These are phyloP conservation scores for Lysandra coridon DNA, from an alignment of 2,888 invertebrate genomes.

Conservation along the genomic window DNA sequence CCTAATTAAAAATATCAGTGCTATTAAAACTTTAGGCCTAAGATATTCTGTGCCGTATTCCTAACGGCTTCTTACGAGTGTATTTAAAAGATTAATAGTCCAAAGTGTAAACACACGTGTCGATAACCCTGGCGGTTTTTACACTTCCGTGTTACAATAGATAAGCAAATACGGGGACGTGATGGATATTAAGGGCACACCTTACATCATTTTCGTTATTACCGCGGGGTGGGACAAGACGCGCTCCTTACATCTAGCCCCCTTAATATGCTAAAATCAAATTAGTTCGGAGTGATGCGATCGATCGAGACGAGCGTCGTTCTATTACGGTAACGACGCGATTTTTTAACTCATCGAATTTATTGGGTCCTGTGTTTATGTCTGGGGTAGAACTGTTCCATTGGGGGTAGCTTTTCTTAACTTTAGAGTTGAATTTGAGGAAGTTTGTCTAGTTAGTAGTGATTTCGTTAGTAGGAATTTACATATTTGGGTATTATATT, in stretches of 20 bases:
- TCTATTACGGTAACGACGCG: slow-evolving; percentile 54
- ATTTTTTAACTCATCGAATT: slow-evolving; percentile 55
- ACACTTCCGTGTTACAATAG: slow-evolving; percentile 79
- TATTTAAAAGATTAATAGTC: slow-evolving; percentile 59
- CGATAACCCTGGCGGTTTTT: slow-evolving; percentile 68
- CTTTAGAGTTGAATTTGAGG: background rate
- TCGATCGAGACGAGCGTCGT: slow-evolving; percentile 60
- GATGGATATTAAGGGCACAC: slow-evolving; percentile 81
- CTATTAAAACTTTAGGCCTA: too few species aligned
- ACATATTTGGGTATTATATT: too few species aligned
- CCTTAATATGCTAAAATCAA: slow-evolving; percentile 81
- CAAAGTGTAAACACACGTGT: slow-evolving; percentile 57
- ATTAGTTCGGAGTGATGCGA: slow-evolving; percentile 79
- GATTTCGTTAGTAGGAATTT: background rate
- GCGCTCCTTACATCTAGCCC: slow-evolving; percentile 73
- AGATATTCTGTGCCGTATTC: background rate
- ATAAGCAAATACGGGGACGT: slow-evolving; percentile 80
- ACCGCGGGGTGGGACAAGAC: slow-evolving; percentile 62
- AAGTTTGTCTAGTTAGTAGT: background rate
- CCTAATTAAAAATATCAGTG: too few species aligned
- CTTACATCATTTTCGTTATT: slow-evolving; percentile 81
- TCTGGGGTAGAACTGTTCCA: background rate
- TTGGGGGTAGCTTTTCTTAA: background rate
- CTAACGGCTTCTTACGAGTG: slow-evolving; percentile 1
- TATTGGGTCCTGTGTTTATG: slow-evolving; percentile 18